Evolutionary conservation across 1,140 invertebrate genomes (phyloP).

Genomic region (Nasonia vitripennis): DNA sequence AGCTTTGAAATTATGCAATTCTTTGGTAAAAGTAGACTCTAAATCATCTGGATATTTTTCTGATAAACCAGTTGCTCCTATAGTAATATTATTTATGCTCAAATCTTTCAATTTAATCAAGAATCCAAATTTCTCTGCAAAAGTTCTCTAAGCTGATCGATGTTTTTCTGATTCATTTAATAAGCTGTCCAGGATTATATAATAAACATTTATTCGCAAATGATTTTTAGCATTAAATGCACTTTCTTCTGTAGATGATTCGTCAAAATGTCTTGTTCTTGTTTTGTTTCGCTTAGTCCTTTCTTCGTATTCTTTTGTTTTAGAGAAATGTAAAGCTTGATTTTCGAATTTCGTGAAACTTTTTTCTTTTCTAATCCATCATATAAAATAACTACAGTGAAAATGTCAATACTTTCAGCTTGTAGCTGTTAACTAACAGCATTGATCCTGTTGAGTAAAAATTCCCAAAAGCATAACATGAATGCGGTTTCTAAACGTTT

Average conservation of each 20-base stretch:
- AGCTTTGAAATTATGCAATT: not conserved
- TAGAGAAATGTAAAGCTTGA: not conserved
- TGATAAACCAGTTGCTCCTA: too few species aligned
- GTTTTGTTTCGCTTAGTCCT: not conserved
- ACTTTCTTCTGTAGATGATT: not conserved
- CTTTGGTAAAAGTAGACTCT: too few species aligned
- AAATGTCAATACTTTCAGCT: constrained; percentile 3
- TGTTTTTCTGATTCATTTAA: not conserved
- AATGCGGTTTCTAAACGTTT: constrained; percentile 7
- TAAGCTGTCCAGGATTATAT: not conserved
- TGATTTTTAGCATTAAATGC: not conserved
- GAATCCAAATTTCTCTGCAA: too few species aligned
- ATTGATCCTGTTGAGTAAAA: not conserved
- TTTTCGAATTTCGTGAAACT: not conserved
- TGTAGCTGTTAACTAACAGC: constrained; percentile 11
- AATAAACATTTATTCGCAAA: not conserved
- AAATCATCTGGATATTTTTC: too few species aligned
- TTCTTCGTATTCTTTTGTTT: not conserved
- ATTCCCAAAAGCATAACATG: constrained; percentile 3
- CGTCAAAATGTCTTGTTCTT: not conserved
- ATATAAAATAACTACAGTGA: constrained; percentile 2
- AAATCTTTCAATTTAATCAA: too few species aligned
- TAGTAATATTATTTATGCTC: too few species aligned
- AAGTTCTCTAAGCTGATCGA: too few species aligned
- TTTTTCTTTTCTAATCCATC: constrained; percentile 1